phyloP scores from a whole-genome alignment of 2,888 invertebrate genomes.

The Achlya flavicornis region DNA sequence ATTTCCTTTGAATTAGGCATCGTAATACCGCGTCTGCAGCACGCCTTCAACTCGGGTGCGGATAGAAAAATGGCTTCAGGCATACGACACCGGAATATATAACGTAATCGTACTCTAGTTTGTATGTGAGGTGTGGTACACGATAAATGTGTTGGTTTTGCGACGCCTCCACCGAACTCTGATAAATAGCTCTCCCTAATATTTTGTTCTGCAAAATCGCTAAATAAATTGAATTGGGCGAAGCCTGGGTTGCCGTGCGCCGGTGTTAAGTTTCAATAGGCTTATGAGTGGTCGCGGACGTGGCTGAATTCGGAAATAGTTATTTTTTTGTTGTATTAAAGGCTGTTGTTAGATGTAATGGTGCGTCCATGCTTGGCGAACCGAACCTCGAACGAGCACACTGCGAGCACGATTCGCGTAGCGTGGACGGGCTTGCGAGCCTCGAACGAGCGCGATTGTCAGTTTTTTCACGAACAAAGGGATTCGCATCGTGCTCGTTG shows the following conservation, averaged over 20 bases:
- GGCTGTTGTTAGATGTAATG: neutral
- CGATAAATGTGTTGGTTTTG: slow-evolving; percentile 73
- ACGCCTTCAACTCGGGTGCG: slow-evolving; percentile 53
- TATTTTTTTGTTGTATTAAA: slow-evolving; percentile 17
- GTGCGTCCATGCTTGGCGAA: too few species aligned
- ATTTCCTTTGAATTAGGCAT: slow-evolving; percentile 56
- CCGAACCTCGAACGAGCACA: too few species aligned
- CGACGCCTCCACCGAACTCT: slow-evolving; percentile 62
- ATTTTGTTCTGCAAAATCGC: slow-evolving; percentile 71
- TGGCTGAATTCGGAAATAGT: slow-evolving; percentile 30
- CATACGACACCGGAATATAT: slow-evolving; percentile 77
- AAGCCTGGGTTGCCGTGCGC: slow-evolving; percentile 34
- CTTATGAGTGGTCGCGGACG: slow-evolving; percentile 39
- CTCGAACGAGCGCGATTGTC: too few species aligned
- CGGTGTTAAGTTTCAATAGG: slow-evolving; percentile 53
- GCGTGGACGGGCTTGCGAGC: too few species aligned
- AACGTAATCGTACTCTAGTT: slow-evolving; percentile 75
- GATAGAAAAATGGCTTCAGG: slow-evolving; percentile 73
- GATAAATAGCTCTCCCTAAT: slow-evolving; percentile 72
- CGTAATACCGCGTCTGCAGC: slow-evolving; percentile 53
- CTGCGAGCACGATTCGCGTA: too few species aligned
- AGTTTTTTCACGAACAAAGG: too few species aligned
- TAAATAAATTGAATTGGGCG: slow-evolving; percentile 72
- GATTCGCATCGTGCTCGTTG: too few species aligned
- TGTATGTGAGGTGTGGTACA: slow-evolving; percentile 69